Conservation (phyloP, 2,888 invertebrate genomes). For the Serripes groenlandicus region DNA sequence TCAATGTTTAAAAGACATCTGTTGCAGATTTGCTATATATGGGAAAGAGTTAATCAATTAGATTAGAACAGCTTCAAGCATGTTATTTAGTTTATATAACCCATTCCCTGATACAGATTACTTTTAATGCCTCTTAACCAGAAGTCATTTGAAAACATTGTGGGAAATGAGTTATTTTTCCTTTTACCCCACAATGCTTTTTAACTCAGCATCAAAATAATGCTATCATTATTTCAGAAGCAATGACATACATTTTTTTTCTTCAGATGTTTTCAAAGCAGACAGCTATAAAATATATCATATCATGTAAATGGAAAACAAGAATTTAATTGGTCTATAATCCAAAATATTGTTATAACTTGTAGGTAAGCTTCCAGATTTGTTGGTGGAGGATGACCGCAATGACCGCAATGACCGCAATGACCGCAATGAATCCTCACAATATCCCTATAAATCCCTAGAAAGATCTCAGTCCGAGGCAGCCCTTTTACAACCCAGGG, state of each 20-base stretch:
- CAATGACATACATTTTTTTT: not conserved
- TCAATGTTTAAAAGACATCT: too few relatives aligned
- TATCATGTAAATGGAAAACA: not conserved
- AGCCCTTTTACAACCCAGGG: conserved; percentile 68
- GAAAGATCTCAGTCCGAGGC: conserved; percentile 85
- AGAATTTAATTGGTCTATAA: not conserved
- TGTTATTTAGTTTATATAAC: too few relatives aligned
- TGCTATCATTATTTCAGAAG: too few relatives aligned
- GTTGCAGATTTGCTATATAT: too few relatives aligned
- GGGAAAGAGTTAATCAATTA: too few relatives aligned
- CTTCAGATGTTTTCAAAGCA: not conserved
- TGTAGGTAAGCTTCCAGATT: conserved; percentile 58
- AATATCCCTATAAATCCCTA: conserved; percentile 74
- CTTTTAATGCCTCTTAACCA: not conserved
- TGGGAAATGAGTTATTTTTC: too few relatives aligned
- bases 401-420: conserved; percentile 35
- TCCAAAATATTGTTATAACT: not conserved
- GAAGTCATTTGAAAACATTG: not conserved
- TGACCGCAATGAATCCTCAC: conserved; percentile 31
- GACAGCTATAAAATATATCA: not conserved
- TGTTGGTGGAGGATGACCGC: conserved; percentile 58
- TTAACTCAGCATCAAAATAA: not conserved
- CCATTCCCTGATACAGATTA: too few relatives aligned
- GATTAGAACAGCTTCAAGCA: too few relatives aligned
- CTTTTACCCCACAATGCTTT: not conserved